Conservation (phyloP, 2,113 vertebrate genomes). For the Gulo gulo region DNA sequence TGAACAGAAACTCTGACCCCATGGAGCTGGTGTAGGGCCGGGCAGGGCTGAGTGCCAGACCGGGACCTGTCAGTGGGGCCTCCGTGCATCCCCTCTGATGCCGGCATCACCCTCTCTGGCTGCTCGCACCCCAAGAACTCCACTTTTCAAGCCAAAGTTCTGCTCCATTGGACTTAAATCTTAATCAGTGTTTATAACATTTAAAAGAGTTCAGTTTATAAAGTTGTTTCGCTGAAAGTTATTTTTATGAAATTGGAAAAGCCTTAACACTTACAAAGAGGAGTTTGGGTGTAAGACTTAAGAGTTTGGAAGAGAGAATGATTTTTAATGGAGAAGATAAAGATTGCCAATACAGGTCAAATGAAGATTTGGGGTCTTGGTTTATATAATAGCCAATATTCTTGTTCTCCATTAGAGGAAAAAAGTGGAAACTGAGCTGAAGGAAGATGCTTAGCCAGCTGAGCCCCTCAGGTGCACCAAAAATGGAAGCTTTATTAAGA, state of each 20-base stretch:
- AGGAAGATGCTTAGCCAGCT: no score
- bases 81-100: rapidly evolving
- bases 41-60: background rate
- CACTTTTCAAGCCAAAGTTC: background rate
- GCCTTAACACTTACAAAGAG: background rate
- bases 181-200: background rate
- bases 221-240: background rate
- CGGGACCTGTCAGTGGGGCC: no score
- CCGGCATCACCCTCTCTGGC: background rate
- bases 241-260: background rate
- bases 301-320: background rate
- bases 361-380: background rate
- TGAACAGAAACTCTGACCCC: background rate
- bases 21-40: rapidly evolving
- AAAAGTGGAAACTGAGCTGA: background rate
- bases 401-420: background rate
- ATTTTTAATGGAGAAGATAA: background rate
- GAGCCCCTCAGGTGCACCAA: no score
- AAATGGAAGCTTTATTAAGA: background rate
- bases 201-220: slow-evolving; percentile 9
- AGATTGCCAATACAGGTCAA: background rate
- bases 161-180: background rate
- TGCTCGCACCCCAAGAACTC: no score
- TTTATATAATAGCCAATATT: background rate
- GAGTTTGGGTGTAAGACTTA: background rate